Conservation (phyloP, 2,797 vertebrate species). For the Zenarchopterus dispar region DNA sequence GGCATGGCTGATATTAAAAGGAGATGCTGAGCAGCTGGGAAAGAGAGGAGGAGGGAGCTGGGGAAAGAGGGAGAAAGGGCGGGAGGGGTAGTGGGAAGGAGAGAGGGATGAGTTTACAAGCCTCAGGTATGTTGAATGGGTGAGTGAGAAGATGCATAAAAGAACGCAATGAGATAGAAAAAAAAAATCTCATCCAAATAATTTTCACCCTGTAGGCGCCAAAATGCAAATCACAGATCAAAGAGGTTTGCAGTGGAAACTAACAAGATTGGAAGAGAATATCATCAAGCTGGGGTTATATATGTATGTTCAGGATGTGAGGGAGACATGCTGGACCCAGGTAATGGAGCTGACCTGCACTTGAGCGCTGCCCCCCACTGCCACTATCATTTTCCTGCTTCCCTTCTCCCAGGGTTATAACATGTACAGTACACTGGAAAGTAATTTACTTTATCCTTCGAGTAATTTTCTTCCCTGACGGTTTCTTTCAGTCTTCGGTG, state of each 20-base stretch:
- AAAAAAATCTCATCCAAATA: slow-evolving; percentile 85
- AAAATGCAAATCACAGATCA: slow-evolving; percentile 88
- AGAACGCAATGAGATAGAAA: slow-evolving; percentile 58
- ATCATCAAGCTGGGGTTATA: slow-evolving; percentile 81
- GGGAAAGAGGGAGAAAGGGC: slow-evolving; percentile 43
- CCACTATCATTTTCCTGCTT: slow-evolving; percentile 55
- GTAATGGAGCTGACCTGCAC: slow-evolving; percentile 79
- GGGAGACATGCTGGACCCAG: slow-evolving; percentile 72
- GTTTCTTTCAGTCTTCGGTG: slow-evolving; percentile 27
- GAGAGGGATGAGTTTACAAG: slow-evolving; percentile 71
- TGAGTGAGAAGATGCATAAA: slow-evolving; percentile 75
- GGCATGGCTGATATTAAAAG: slow-evolving; percentile 68
- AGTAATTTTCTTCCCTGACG: slow-evolving; percentile 21
- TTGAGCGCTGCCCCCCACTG: slow-evolving; percentile 58
- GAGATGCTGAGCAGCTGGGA: slow-evolving; percentile 57
- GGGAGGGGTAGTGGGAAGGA: slow-evolving; percentile 27
- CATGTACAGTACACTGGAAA: slow-evolving; percentile 54
- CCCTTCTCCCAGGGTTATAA: slow-evolving; percentile 48
- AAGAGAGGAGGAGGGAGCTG: slow-evolving; percentile 37
- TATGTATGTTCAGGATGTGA: slow-evolving; percentile 75
- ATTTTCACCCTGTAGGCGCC: slow-evolving; percentile 82
- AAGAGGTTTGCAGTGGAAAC: slow-evolving; percentile 84
- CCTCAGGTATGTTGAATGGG: slow-evolving; percentile 79
- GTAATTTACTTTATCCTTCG: slow-evolving; percentile 53
- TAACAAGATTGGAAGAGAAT: slow-evolving; percentile 80